Conservation (phyloP, 2,113 vertebrate species). For the Xiphophorus couchianus region DNA sequence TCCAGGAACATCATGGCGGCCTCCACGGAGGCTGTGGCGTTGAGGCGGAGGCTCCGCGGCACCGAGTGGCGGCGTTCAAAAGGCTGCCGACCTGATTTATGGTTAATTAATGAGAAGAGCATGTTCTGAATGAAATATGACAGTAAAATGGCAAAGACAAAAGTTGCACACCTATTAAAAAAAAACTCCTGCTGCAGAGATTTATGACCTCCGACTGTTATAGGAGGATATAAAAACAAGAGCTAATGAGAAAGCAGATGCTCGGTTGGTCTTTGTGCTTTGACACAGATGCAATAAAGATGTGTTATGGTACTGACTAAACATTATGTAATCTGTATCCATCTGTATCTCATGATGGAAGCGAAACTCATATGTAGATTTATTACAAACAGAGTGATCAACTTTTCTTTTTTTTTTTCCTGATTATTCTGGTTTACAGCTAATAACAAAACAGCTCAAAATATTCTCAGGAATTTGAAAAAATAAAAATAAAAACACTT, state of each 20-base stretch:
- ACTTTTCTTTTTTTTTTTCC: not conserved
- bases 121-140: slow-evolving; percentile 13
- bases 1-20: slow-evolving; percentile 33
- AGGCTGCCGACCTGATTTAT: slow-evolving; percentile 29
- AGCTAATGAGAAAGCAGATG: slow-evolving; percentile 6
- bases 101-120: slow-evolving; percentile 10
- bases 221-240: not conserved
- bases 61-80: slow-evolving; percentile 25
- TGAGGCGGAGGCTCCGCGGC: not conserved
- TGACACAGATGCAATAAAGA: not conserved
- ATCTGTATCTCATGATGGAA: not conserved
- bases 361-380: not conserved
- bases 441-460: not conserved
- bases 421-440: not conserved
- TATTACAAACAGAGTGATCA: not conserved
- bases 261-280: not conserved
- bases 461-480: not conserved
- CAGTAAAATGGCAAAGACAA: not conserved
- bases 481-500: not conserved
- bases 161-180: slow-evolving; percentile 6
- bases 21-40: slow-evolving; percentile 17
- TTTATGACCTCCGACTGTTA: not conserved
- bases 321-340: not conserved
- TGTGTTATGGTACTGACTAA: not conserved
- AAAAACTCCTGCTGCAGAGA: not conserved